Evolutionary conservation across 2,888 invertebrate species (phyloP).

Genomic region (Muschampia plurimacula): DNA sequence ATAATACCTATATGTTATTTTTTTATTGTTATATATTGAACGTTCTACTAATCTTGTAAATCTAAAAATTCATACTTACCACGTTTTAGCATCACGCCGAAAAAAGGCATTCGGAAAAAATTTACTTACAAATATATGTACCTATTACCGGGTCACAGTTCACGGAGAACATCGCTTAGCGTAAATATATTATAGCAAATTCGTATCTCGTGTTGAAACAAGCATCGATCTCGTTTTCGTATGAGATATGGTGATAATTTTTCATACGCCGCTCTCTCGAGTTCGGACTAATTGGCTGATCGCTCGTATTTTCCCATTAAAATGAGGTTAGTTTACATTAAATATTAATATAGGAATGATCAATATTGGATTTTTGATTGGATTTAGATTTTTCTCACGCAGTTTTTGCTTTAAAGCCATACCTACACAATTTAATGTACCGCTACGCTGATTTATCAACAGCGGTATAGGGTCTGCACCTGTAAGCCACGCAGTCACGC

Average conservation of each 20-base stretch:
- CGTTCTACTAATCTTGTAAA: neutral
- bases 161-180: slow-evolving; percentile 51
- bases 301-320: slow-evolving; percentile 37
- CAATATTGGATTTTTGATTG: slow-evolving; percentile 30
- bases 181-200: slow-evolving; percentile 46
- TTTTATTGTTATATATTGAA: too few relatives aligned
- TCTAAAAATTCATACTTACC: slow-evolving; percentile 19
- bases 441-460: neutral
- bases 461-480: neutral
- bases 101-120: slow-evolving; percentile 53
- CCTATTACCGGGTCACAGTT: slow-evolving; percentile 59
- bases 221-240: slow-evolving; percentile 62
- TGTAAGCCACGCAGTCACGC: too few relatives aligned
- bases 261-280: slow-evolving; percentile 54
- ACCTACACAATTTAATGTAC: neutral
- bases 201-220: slow-evolving; percentile 50
- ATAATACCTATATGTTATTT: too few relatives aligned
- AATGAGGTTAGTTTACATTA: slow-evolving; percentile 38
- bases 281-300: slow-evolving; percentile 58
- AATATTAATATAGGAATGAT: slow-evolving; percentile 9
- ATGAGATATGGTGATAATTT: slow-evolving; percentile 66
- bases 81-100: slow-evolving; percentile 29
- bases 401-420: neutral
- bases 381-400: slow-evolving; percentile 28
- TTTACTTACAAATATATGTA: slow-evolving; percentile 61